phyloP scores from a whole-genome alignment of 2,888 invertebrate genomes.

The Dynastes grantii region DNA sequence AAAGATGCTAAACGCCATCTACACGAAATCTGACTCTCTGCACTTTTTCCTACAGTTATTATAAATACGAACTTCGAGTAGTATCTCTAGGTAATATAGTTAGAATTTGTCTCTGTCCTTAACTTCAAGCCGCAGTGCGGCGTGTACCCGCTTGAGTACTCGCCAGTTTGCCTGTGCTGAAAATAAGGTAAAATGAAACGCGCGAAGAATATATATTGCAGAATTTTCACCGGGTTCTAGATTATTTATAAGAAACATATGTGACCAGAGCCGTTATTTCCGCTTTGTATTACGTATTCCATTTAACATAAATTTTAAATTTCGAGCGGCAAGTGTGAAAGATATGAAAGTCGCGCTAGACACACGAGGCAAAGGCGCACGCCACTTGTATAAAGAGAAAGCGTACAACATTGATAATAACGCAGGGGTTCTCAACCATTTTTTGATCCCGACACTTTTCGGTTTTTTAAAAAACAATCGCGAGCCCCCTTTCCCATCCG shows the following conservation, averaged over 20 bases:
- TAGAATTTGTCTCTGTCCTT: conserved; percentile 31
- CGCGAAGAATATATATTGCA: conserved; percentile 48
- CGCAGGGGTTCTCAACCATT: neutral
- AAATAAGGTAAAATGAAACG: conserved; percentile 40
- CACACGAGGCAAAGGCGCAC: neutral
- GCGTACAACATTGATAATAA: neutral
- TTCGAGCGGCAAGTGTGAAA: conserved; percentile 38
- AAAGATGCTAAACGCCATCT: too few relatives aligned
- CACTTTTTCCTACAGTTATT: neutral
- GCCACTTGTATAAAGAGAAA: conserved; percentile 5
- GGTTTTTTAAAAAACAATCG: too few relatives aligned
- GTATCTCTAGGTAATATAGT: conserved; percentile 3
- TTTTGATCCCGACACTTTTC: too few relatives aligned
- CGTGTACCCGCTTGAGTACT: neutral
- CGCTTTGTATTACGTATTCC: conserved; percentile 45
- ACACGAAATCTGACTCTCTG: neutral
- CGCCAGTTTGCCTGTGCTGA: neutral
- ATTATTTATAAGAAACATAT: conserved; percentile 47
- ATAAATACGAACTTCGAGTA: conserved; percentile 19
- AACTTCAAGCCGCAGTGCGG: conserved; percentile 1
- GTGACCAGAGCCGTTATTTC: conserved; percentile 38
- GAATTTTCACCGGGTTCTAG: conserved; percentile 33
- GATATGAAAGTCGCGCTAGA: conserved; percentile 1
- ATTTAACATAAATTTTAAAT: conserved; percentile 48
- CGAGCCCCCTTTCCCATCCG: too few relatives aligned